These are phyloP conservation scores for Gyps fulvus DNA, from an alignment of 2,113 vertebrate genomes.

Conservation along the genomic window DNA sequence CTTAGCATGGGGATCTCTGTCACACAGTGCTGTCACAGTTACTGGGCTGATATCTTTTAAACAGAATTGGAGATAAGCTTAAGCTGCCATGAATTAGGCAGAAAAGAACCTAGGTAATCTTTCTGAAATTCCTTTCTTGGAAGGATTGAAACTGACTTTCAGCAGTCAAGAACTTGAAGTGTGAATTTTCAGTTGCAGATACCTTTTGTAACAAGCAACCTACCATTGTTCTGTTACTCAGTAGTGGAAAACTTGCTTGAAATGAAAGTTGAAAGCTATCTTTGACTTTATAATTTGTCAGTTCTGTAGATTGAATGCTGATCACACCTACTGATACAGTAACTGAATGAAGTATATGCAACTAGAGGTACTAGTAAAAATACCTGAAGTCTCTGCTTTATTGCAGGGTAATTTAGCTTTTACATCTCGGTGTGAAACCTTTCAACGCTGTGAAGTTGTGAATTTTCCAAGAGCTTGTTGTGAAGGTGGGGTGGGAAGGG, in stretches of 20 bases:
- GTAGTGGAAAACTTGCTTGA: constrained; percentile 27
- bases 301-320: constrained; percentile 26
- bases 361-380: not conserved
- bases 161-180: constrained; percentile 3
- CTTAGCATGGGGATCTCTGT: constrained; percentile 33
- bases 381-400: constrained; percentile 63
- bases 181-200: constrained; percentile 19
- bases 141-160: constrained; percentile 8
- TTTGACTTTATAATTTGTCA: constrained; percentile 20
- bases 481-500: constrained; percentile 45
- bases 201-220: constrained; percentile 25
- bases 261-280: constrained; percentile 34
- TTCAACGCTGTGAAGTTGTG: constrained; percentile 47
- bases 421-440: constrained; percentile 33
- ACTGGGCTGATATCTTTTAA: not conserved
- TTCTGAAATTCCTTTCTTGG: constrained; percentile 2
- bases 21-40: not conserved
- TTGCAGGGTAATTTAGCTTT: constrained; percentile 48
- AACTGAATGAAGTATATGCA: constrained; percentile 50
- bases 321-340: constrained; percentile 42
- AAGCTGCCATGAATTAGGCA: not conserved
- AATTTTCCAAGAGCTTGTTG: constrained; percentile 47
- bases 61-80: not conserved
- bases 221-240: not conserved
- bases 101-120: not conserved